A percentile compares a stretch with the other conserved stretches of the same genome.
These are phyloP conservation scores for Polydrusus tereticollis DNA, from an alignment of 2,888 invertebrate species.

Conservation along the genomic window DNA sequence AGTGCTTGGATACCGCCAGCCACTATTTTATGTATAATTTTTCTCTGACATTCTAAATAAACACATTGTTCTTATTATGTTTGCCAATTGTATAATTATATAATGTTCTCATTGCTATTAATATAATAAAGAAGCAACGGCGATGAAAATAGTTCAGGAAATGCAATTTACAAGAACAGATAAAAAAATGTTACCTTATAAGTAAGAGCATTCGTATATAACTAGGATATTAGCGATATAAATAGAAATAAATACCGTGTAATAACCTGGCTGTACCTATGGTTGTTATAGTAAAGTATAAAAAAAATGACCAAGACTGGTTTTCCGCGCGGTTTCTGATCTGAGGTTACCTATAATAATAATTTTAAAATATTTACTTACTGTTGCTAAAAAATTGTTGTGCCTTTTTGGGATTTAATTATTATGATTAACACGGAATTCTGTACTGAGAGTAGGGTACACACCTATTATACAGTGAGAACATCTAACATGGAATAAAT, in stretches of 20 bases:
- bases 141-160: neutral
- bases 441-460: too few relatives aligned
- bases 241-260: constrained; percentile 34
- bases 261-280: constrained; percentile 22
- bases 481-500: too few relatives aligned
- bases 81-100: too few relatives aligned
- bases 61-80: too few relatives aligned
- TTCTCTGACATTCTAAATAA: too few relatives aligned
- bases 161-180: neutral
- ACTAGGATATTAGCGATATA: constrained; percentile 19
- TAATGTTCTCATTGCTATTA: too few relatives aligned
- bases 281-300: constrained; percentile 9
- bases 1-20: too few relatives aligned
- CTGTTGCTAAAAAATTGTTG: too few relatives aligned
- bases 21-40: too few relatives aligned
- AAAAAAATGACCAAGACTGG: constrained; percentile 18
- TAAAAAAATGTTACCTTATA: constrained; percentile 15
- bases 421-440: too few relatives aligned
- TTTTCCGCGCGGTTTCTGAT: constrained; percentile 14
- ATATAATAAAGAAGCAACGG: neutral
- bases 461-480: too few relatives aligned
- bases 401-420: too few relatives aligned
- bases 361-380: neutral
- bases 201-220: constrained; percentile 12
- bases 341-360: neutral